These are phyloP conservation scores for Eptatretus atami DNA, from an alignment of 2,797 vertebrate genomes.

Conservation along the genomic window DNA sequence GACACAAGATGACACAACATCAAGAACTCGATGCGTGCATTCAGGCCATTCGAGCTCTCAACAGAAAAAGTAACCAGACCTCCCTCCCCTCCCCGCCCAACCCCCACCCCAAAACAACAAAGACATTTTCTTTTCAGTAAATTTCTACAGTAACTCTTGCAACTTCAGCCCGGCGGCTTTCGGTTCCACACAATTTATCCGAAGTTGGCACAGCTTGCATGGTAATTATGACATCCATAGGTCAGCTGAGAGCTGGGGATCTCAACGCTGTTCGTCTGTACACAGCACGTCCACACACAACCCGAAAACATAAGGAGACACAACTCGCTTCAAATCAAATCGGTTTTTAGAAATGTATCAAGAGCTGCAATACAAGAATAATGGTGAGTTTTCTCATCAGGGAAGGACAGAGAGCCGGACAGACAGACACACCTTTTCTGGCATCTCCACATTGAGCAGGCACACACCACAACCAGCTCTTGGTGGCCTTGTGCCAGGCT, in stretches of 20 bases:
- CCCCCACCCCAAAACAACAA: too few relatives aligned
- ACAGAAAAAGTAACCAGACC: too few relatives aligned
- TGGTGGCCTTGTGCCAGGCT: conserved; percentile 74
- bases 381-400: too few relatives aligned
- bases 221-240: conserved; percentile 86
- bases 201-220: conserved; percentile 95
- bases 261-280: conserved; percentile 71
- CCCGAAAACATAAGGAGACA: background rate
- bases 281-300: conserved; percentile 7
- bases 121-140: too few relatives aligned
- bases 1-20: too few relatives aligned
- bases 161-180: conserved; percentile 77
- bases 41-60: too few relatives aligned
- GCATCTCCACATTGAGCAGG: conserved; percentile 66
- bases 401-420: too few relatives aligned
- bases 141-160: conserved; percentile 52
- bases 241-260: conserved; percentile 79
- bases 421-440: conserved; percentile 39
- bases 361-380: too few relatives aligned
- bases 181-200: conserved; percentile 99
- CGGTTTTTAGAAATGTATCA: too few relatives aligned
- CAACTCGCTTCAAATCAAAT: background rate
- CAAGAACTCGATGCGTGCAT: too few relatives aligned
- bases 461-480: conserved; percentile 76
- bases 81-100: too few relatives aligned